These are phyloP conservation scores for Muntiacus reevesi DNA, from an alignment of 2,113 vertebrate genomes.

Conservation along the genomic window DNA sequence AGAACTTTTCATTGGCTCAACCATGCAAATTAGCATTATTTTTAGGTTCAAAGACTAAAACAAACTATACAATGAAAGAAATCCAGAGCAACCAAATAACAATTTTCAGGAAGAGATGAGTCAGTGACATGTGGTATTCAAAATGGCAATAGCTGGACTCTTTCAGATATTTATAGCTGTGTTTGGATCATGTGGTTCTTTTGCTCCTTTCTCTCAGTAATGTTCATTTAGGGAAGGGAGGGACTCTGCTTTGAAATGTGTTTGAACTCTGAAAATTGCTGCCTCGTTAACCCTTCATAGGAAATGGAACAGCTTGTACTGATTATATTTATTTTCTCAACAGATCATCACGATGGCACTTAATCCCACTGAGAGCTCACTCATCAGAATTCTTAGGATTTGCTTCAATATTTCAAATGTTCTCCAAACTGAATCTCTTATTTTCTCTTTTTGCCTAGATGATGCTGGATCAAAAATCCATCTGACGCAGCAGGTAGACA, in stretches of 20 bases:
- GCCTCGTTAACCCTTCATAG: neutral
- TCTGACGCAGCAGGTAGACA: slow-evolving; percentile 88
- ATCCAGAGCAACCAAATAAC: neutral
- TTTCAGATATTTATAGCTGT: neutral
- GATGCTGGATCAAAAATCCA: slow-evolving; percentile 80
- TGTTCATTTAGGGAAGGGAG: neutral
- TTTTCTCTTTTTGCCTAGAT: slow-evolving; percentile 72
- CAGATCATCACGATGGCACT: neutral
- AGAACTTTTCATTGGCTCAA: neutral
- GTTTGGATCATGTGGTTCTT: neutral
- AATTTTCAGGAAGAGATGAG: neutral
- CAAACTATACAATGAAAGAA: neutral
- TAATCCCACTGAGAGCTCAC: neutral
- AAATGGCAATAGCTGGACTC: neutral
- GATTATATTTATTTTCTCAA: neutral
- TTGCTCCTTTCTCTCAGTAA: neutral
- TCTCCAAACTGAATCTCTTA: neutral
- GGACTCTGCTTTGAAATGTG: neutral
- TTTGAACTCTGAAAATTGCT: neutral
- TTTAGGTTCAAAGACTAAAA: neutral
- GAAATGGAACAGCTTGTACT: neutral
- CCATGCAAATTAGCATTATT: neutral
- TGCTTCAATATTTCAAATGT: neutral
- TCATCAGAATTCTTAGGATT: neutral
- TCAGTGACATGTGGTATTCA: neutral